These are phyloP conservation scores for Phenganax stokvisi DNA, from an alignment of 92 coral and sea anemone genomes.

Conservation along the genomic window DNA sequence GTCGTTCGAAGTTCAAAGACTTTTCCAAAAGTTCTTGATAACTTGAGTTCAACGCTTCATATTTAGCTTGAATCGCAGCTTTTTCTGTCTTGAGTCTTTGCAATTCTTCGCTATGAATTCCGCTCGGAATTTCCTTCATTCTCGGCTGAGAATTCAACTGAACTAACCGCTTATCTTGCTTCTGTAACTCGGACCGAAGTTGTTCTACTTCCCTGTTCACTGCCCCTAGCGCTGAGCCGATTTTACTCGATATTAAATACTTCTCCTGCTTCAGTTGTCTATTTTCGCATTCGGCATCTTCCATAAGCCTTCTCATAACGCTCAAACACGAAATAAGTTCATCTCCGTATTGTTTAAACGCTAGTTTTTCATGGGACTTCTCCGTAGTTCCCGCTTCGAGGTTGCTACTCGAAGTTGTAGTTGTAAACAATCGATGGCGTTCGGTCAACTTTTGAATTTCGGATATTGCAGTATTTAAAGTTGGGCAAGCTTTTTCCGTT, in stretches of 20 bases:
- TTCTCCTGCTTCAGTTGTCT: slow-evolving; percentile 88
- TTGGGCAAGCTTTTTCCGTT: slow-evolving; percentile 13
- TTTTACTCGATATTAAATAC: slow-evolving; percentile 77
- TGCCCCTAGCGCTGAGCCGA: slow-evolving; percentile 76
- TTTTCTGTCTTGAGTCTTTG: slow-evolving; percentile 62
- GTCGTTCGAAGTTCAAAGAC: slow-evolving; percentile 73
- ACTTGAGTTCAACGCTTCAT: slow-evolving; percentile 59
- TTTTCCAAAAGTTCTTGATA: slow-evolving; percentile 72
- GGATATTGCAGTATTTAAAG: slow-evolving; percentile 46
- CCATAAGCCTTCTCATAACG: slow-evolving; percentile 96
- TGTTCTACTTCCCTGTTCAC: slow-evolving; percentile 94
- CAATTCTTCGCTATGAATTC: slow-evolving; percentile 40
- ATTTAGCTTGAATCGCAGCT: slow-evolving; percentile 71
- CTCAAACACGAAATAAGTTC: slow-evolving; percentile 83
- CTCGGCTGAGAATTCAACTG: slow-evolving; percentile 53
- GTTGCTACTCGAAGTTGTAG: slow-evolving; percentile 54
- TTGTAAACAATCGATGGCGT: slow-evolving; percentile 63
- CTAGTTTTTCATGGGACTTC: slow-evolving; percentile 41
- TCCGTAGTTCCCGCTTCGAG: slow-evolving; percentile 58
- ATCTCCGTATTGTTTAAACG: slow-evolving; percentile 69
- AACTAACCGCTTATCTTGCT: slow-evolving; percentile 82
- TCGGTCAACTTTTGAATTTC: slow-evolving; percentile 65
- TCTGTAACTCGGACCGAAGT: slow-evolving; percentile 79
- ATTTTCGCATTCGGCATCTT: slow-evolving; percentile 90
- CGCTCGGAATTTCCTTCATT: slow-evolving; percentile 34